Percentiles rank a stretch among this genome's conserved stretches.
These are phyloP conservation scores for Vicugna pacos DNA, from an alignment of 2,113 vertebrate species.

Conservation along the genomic window DNA sequence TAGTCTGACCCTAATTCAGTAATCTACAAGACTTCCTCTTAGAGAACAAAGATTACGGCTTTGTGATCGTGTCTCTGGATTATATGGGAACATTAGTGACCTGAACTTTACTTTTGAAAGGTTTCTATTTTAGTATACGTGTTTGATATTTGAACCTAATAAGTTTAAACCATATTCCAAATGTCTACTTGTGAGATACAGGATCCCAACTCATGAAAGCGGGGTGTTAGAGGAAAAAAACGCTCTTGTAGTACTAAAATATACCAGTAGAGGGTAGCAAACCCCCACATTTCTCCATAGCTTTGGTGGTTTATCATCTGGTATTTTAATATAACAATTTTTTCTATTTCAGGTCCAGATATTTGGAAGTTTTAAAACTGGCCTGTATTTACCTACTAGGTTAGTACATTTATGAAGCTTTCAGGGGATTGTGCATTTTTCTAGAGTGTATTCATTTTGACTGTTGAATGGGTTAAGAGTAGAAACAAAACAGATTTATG, in stretches of 20 bases:
- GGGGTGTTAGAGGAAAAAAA: not conserved
- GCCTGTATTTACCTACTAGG: conserved; percentile 97
- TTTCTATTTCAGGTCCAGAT: conserved; percentile 93
- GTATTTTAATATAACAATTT: conserved; percentile 33
- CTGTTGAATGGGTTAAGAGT: not conserved
- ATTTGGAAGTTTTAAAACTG: conserved; percentile 98
- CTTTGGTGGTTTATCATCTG: not conserved
- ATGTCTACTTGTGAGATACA: not conserved
- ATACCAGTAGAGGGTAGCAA: conserved; percentile 84
- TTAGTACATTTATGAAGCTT: conserved; percentile 84
- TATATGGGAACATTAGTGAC: not conserved
- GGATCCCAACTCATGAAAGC: not conserved
- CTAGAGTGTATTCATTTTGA: not conserved
- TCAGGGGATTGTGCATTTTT: conserved; percentile 21
- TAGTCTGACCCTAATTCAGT: not conserved
- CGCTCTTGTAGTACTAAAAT: conserved; percentile 67
- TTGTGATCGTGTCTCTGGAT: not conserved
- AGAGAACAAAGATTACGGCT: not conserved
- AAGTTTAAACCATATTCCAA: not conserved
- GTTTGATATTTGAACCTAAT: not conserved
- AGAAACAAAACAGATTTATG: not conserved
- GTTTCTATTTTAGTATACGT: not conserved
- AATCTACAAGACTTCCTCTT: not conserved
- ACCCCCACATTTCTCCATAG: conserved; percentile 1
- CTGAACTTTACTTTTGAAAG: not conserved